Base-by-base conservation (phyloP, 2,113 vertebrate genomes). In the Thomomys bottae region DNA sequence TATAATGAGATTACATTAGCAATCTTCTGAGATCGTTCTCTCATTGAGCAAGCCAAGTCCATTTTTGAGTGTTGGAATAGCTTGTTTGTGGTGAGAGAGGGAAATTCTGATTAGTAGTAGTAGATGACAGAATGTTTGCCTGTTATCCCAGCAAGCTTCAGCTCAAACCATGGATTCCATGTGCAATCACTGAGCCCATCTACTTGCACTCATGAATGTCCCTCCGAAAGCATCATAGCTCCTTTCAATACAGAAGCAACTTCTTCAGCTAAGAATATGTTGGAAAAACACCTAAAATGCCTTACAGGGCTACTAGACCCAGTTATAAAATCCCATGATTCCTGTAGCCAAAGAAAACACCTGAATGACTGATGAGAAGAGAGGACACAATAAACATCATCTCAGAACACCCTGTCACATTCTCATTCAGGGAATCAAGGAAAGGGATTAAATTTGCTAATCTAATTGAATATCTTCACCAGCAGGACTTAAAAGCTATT, bases 381-480 rank as follows among this genome's bases (percentile, higher is more conserved):
- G 8, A 54, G 45, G 20, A 45, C 68, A 79, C 36, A 23, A 21
- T 34, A 28, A 49, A 63, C 54, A 49, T 24, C 28, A 17, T 45
- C 84, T 71, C 12, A 36, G 59, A 93, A 64, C 17, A 49, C 68
- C 28, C 57, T 84, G 45, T 54, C 68, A 38, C 66, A 86, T 71
- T 81, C 61, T 57, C 36, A 87, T 45, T 82, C 38, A 68, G 66
- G 30, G 12, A 24, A 36, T 80, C 26, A 54, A 79, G 34, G 61
- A 88, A 91, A 68, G 88, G 61, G 88, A 88, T 88, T 90, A 66
- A 57, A 82, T 91, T 90, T 92, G 75, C 38, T 90, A 71, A 88
- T 93, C 89, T 90, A 94, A 93, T 68, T 67, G 57, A 89, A 28
- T 54, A 79, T 90, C 78, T 78, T 92, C 88, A 70, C 38, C 92